phyloP scores from a whole-genome alignment of 2,888 invertebrate genomes.

The Stomorhina lunata region DNA sequence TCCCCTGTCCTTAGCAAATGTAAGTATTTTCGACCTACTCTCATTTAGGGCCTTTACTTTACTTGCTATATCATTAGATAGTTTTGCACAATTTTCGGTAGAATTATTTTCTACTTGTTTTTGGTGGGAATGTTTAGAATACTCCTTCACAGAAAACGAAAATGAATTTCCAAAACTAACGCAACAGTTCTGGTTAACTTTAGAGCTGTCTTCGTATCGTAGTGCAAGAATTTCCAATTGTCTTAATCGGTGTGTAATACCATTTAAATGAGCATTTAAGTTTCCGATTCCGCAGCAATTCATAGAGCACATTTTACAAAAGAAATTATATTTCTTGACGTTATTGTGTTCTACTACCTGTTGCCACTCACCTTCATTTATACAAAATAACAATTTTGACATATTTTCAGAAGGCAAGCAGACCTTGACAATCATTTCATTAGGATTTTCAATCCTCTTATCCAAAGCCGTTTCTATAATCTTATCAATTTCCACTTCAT shows the following conservation, averaged over 20 bases:
- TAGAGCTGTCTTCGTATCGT: constrained; percentile 25
- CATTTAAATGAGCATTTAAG: constrained; percentile 62
- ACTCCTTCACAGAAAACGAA: constrained; percentile 34
- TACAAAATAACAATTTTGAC: constrained; percentile 57
- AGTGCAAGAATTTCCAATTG: constrained; percentile 46
- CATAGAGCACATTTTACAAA: constrained; percentile 56
- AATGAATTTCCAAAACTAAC: constrained; percentile 46
- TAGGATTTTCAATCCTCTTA: constrained; percentile 38
- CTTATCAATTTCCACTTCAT: not conserved
- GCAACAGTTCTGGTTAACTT: constrained; percentile 62
- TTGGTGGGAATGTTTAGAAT: constrained; percentile 9
- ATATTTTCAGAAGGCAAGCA: constrained; percentile 51
- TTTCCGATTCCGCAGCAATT: constrained; percentile 57
- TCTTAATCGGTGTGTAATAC: constrained; percentile 39
- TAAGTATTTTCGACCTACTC: not conserved
- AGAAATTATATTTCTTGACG: constrained; percentile 25
- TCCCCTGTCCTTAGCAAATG: not conserved
- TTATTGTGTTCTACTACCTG: constrained; percentile 32
- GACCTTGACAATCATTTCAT: constrained; percentile 49
- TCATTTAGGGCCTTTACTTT: constrained; percentile 27
- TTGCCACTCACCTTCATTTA: constrained; percentile 43
- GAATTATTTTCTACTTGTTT: not conserved
- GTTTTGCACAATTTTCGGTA: not conserved
- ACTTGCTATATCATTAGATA: constrained; percentile 14
- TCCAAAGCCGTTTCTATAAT: constrained; percentile 10